Base-by-base conservation (phyloP, 2,888 invertebrate species). In the Globia sparganii region DNA sequence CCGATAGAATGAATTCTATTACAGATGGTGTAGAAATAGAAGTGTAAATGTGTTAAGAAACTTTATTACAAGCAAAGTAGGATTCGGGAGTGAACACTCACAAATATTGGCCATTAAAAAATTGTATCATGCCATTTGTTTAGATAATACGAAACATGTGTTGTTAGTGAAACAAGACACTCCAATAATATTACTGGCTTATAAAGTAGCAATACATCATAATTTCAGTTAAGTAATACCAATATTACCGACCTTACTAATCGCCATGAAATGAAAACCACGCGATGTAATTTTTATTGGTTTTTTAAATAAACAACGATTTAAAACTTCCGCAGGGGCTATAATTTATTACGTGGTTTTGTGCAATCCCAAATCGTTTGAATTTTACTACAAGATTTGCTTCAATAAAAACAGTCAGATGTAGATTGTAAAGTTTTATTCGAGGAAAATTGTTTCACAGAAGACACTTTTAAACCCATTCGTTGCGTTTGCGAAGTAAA, bases 401-500 rank as follows among this genome's bases (percentile, higher is more conserved):
- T 75, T 70, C 43, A 68, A 80, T 64, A 61, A 53, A 72, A 83
- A 77, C 13, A 75, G 40, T 67, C 70, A 43, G 68, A 70, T 73
- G 72, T 72, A 37, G 70, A 65, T 75, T 67, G 73, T 75, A 76
- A 84, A 81, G 56, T 70, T 81, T 70, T 68, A 78, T 77, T 75
- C 34, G 31, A 64, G 40, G 28, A 65, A 78, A 73, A 72, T 61
- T 59, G 62, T 75, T 81, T 75, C 58, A 49, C 58, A 59, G 59
- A 72, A 81, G 76, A 73, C 84, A 80, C 28, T 86, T 88, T 75
- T 73, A 78, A 77, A 77, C 28, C 40, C 58, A 70, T 74, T 74
- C 59, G 56, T 37, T 71, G 62, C 68, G 73, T 65, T 53, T 64
- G 53, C 68, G 67, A 59, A 28, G 69, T 75, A 77, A 83, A 87